A percentile compares a stretch with the other conserved stretches of the same genome.
Conservation (phyloP, 1,140 invertebrate species). For the Drosophila trapezifrons region DNA sequence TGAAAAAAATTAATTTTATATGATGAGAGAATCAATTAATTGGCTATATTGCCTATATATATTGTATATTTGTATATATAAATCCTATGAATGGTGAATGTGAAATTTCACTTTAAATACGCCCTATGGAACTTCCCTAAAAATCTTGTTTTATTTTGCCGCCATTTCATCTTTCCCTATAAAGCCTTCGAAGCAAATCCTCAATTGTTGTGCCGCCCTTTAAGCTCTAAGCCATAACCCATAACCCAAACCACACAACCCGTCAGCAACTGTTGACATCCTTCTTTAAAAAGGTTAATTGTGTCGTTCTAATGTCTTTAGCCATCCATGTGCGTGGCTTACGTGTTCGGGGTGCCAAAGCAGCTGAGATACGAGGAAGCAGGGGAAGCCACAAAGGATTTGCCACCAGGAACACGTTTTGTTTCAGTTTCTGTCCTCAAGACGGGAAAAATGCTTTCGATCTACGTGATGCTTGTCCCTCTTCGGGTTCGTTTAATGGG, state of each 20-base stretch:
- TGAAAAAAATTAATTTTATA: conserved; percentile 11
- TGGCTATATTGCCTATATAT: too few species aligned
- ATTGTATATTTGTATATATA: too few species aligned
- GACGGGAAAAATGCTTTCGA: conserved; percentile 37
- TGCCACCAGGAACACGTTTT: conserved; percentile 45
- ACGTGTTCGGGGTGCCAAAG: conserved; percentile 43
- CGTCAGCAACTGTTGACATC: conserved; percentile 42
- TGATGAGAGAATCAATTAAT: too few species aligned
- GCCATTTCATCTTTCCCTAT: background rate
- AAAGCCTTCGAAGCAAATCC: background rate
- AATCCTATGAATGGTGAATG: too few species aligned
- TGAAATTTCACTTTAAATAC: too few species aligned
- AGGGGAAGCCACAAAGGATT: conserved; percentile 16
- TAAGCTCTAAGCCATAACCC: conserved; percentile 5
- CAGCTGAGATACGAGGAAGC: background rate
- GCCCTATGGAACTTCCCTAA: background rate
- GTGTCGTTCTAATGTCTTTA: conserved; percentile 55
- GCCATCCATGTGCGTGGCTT: conserved; percentile 52
- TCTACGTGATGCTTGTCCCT: conserved; percentile 49
- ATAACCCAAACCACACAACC: conserved; percentile 20
- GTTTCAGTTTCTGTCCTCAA: conserved; percentile 47
- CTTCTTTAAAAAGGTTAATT: conserved; percentile 57
- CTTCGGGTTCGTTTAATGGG: conserved; percentile 33
- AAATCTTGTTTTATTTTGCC: background rate
- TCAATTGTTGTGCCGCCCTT: conserved; percentile 8